Evolutionary conservation across 2,797 vertebrate species (phyloP), one percentile per base, ranked within the genome.

Genomic region (Notamacropus eugenii): DNA sequence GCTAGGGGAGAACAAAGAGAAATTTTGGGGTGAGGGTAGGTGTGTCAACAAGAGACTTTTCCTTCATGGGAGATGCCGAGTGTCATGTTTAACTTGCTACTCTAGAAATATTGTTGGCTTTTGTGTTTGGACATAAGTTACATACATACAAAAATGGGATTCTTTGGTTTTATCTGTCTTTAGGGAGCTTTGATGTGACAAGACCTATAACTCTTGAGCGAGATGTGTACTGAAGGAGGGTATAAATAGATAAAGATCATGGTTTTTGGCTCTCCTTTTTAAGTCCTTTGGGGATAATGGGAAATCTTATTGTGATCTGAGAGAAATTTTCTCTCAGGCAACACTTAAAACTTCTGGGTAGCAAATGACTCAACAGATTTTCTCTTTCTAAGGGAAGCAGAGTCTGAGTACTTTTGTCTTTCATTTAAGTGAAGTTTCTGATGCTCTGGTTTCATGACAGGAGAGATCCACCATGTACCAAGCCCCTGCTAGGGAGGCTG

Each of bases 381-480:
- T 34, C 59, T 74, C 54, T 55, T 19, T 2, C 0, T 46, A 92
- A 90, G 92, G 10, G 0, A 93, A 82, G 92, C 54, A 28, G 55
- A 34, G 29, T 46, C 22, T 28, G 54, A 50, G 62, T 90, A 94
- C 46, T 91, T 28, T 40, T 46, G 24, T 54, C n/a, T 90, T 95
- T 91, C 74, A 46, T 94, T 12, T 28, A 96, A 95, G 3, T 90
- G 50, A 31, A 27, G 0, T 95, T 95, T 95, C 19, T 31, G 0
- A 3, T 2, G 1, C 58, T 2, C 52, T 8, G 5, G 58, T 29
- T 67, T 87, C 91, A 9, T 8, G 4, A 12, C n/a, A 55, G n/a
- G 4, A 14, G 0, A 0, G 1, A 4, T 0, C 19, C 22, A 40
- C 28, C 59, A 52, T 91, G 91, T 28, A 0, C 11, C n/a, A 58